Base-by-base conservation (phyloP, 64 coral and sea anemone genomes). In the Montipora cactus region DNA sequence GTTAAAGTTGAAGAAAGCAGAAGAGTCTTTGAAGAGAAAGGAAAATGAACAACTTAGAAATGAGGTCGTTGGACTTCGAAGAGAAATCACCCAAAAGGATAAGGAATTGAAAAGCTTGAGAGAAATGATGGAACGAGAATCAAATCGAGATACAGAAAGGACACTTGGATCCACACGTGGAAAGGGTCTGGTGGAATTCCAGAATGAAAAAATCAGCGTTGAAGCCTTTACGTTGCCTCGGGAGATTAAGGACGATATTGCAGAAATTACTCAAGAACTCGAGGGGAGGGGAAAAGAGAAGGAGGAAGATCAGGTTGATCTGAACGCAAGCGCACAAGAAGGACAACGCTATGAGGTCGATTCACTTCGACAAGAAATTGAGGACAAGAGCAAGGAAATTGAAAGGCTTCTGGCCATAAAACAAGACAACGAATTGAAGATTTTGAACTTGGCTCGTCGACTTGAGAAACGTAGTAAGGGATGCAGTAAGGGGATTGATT, bases 141-240 rank as follows among this genome's bases (percentile, higher is more conserved):
- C 18, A 47, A 18, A 57, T 16, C 46, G 13, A 8, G 45, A 80
- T 57, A n/a, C 13, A 44, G 52, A 20, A 19, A n/a, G 61, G 14
- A 37, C 37, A 37, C 14, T 64, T 15, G 61, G n/a, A 50, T 50
- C 4, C 5, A n/a, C 4, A 57, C 8, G 18, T 64, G 90, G 88
- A 83, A 95, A 92, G 50, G 87, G 88, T 74, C 52, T 77, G 47
- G 49, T 97, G 51, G 81, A 84, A 69, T 57, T 67, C 55, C 83
- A 94, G 74, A 94, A 94, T 6, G 77, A 97, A 88, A 79, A 92
- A 2, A 28, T 97, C 19, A 94, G 91, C 62, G 81, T 82, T 44
- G 88, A 97, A 61, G 75, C 94, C 8, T 73, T 59, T 81, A 15
- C 14, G 11, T 92, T 88, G 13, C 87, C 94, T 80, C 72, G 94